phyloP scores from a whole-genome alignment of 2,113 vertebrate genomes.

The Puma concolor region DNA sequence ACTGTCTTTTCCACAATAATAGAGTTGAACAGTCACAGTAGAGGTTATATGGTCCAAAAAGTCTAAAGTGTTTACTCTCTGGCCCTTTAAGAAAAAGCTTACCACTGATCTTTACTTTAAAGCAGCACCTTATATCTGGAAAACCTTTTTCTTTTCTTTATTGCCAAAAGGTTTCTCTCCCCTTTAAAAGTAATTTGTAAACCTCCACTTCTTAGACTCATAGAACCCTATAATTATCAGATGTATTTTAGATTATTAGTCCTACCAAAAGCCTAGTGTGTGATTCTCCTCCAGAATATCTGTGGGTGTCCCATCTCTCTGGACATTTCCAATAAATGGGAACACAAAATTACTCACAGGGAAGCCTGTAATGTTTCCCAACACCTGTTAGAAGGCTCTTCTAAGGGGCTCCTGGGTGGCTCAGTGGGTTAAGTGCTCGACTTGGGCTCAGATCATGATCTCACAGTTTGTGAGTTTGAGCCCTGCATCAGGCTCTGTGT shows the following conservation, averaged over 20 bases:
- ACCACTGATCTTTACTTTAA: not conserved
- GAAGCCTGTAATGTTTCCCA: not conserved
- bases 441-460: too few relatives aligned
- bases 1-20: not conserved
- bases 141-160: not conserved
- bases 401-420: too few relatives aligned
- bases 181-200: slow-evolving; percentile 2
- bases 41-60: not conserved
- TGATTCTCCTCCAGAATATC: not conserved
- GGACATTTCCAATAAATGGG: not conserved
- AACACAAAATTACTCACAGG: not conserved
- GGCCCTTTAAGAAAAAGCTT: not conserved
- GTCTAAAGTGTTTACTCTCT: slow-evolving; percentile 1
- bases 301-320: not conserved
- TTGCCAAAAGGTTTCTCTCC: not conserved
- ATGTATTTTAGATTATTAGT: not conserved
- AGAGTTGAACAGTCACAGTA: not conserved
- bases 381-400: not conserved
- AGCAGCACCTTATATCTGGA: not conserved
- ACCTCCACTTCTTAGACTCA: not conserved
- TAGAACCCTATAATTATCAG: not conserved
- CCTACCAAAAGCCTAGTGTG: not conserved
- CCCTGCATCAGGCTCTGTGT: too few relatives aligned
- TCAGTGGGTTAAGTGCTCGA: too few relatives aligned
- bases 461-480: too few relatives aligned